Conservation (phyloP, 2,888 invertebrate species). For the Melinopterus prodromus region DNA sequence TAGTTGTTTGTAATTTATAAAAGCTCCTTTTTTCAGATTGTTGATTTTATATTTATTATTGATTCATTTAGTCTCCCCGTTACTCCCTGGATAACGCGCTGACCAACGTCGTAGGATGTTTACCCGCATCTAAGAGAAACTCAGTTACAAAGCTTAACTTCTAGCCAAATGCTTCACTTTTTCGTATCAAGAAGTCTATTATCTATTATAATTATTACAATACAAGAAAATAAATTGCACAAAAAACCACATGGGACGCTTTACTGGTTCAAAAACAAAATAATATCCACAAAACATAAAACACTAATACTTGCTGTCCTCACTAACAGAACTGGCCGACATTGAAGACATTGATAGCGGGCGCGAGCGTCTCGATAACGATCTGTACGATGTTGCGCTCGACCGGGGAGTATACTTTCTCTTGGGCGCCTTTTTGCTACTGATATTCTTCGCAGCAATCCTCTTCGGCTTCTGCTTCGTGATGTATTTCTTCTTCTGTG, state of each 20-base stretch:
- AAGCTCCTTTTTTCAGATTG: too few species aligned
- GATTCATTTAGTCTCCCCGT: too few species aligned
- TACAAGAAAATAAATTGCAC: too few species aligned
- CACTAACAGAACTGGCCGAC: background rate
- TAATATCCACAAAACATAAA: background rate
- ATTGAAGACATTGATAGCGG: background rate
- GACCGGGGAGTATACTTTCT: background rate
- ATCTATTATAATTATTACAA: too few species aligned
- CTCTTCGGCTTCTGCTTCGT: background rate
- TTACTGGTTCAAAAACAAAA: background rate
- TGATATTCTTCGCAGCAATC: background rate
- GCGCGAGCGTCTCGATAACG: background rate
- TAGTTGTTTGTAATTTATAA: too few species aligned
- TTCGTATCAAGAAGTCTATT: too few species aligned
- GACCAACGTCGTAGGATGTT: too few species aligned
- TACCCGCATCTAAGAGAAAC: too few species aligned
- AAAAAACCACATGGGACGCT: background rate
- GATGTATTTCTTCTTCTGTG: constrained; percentile 34
- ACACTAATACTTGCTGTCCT: background rate
- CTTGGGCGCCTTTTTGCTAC: background rate
- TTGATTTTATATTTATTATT: too few species aligned
- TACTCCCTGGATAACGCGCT: too few species aligned
- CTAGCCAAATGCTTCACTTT: too few species aligned
- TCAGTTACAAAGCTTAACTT: too few species aligned
- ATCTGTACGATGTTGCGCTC: background rate